Base-by-base conservation (phyloP, 2,888 invertebrate species). In the Holacanthella duospinosa region DNA sequence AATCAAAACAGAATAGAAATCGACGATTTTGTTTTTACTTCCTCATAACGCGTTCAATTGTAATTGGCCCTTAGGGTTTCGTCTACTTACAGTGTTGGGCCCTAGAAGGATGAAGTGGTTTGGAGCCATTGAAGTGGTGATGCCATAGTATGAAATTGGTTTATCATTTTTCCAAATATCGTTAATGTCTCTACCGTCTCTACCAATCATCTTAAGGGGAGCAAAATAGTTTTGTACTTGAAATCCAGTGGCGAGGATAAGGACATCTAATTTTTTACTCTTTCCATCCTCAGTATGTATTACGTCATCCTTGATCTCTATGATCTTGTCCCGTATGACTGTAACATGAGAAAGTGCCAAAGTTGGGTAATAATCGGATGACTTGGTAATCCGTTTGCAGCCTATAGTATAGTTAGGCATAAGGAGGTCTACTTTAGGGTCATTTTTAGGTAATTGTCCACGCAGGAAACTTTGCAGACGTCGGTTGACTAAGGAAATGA, bases 241-340 rank as follows among this genome's bases (percentile, higher is more conserved):
- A 55, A 68, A 71, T 28, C 71, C 71, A 12, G 71, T 71, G 1
- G 69, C 69, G 0, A 69, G 59, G 2, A 71, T 68, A 16, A 71
- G 60, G 12, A 71, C 59, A 21, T 59, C 59, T 2, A 59, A 19
- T 28, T 44, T 25, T 44, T 59, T 9, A 6, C 9, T 6, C 9
- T 44, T 16, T n/a, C 59, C 59, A 29, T 43, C 27, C 24, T 43
- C 26, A 21, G 28, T 58, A 6, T 9, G n/a, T 19, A 62, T 62
- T 29, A n/a, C 9, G 29, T 44, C 12, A n/a, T 26, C 28, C 16
- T 2, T 2, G n/a, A 62, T 25, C 21, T 57, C 9, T 25, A 2
- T 44, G n/a, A 62, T 62, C 53, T 57, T 43, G 19, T 43, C 27
- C 16, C 25, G n/a, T 19, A 44, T 43, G 44, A 59, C 27, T 59